Evolutionary conservation across 1,140 invertebrate genomes (phyloP).

Genomic region (Chionoecetes opilio): DNA sequence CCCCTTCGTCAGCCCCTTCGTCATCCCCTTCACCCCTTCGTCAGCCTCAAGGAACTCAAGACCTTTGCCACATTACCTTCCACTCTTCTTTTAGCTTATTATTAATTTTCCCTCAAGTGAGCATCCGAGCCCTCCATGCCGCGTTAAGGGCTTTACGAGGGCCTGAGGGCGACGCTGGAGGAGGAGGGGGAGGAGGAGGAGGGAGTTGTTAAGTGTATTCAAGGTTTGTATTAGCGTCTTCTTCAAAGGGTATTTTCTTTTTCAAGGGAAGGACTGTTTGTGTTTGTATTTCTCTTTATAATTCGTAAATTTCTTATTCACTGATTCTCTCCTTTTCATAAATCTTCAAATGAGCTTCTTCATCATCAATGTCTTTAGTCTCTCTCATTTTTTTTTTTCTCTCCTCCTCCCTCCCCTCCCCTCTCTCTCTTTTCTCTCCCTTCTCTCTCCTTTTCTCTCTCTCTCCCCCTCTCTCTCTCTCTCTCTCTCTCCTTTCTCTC

Average conservation of each 20-base stretch:
- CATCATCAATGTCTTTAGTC: background rate
- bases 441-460: background rate
- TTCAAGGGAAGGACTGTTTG: background rate
- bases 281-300: background rate
- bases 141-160: too few species aligned
- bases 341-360: too few species aligned
- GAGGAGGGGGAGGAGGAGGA: background rate
- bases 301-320: too few species aligned
- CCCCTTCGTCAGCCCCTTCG: too few species aligned
- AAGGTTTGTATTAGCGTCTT: background rate
- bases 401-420: background rate
- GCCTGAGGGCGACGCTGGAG: too few species aligned
- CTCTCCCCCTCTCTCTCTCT: background rate
- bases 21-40: too few species aligned
- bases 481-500: background rate
- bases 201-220: background rate
- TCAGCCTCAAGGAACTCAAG: too few species aligned
- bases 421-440: background rate
- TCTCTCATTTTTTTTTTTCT: background rate
- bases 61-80: background rate
- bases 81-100: background rate
- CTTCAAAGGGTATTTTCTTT: too few species aligned
- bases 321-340: too few species aligned
- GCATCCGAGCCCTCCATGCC: background rate
- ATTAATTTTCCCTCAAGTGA: background rate